Base-by-base conservation (phyloP, 2,797 vertebrate genomes). In the Craterocephalus amniculus region DNA sequence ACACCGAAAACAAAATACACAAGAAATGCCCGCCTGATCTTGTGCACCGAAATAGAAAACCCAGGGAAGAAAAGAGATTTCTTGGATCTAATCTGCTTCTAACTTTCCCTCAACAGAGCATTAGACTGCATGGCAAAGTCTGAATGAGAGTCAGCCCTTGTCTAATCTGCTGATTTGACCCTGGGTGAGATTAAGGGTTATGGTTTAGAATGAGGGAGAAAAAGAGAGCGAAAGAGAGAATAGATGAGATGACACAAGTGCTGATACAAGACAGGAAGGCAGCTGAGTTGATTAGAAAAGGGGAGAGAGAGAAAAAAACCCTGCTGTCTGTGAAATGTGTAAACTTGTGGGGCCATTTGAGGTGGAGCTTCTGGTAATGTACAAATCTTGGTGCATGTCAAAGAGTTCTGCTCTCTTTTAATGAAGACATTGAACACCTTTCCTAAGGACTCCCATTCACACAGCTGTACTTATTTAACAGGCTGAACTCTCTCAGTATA, bases 141-240 rank as follows among this genome's bases (percentile, higher is more conserved):
- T 67, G 73, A 83, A 79, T 34, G 59, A 70, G 81, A 88, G 80
- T 86, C 86, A 77, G 74, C 67, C 86, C 76, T 68, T 58, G 77
- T 91, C 89, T 91, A 92, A 93, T 91, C 91, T 88, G 87, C 80
- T 86, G 89, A 89, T 92, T 93, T 91, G 83, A 82, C 89, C 85
- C 86, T 79, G 27, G 79, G 80, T 75, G 57, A 88, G 91, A 92
- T 93, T 92, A 91, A 83, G 86, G 86, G 83, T 87, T 86, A 63
- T 62, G 73, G 69, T 86, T 84, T 76, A 76, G 76, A 85, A 74
- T 68, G 74, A 79, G 51, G 74, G 81, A 40, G 58, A 43, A 56
- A 70, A 18, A 67, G 81, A 55, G 48, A 49, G 68, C 16, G 40
- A 43, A n/a, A n/a, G 40, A 20, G 40, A 43, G 58, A 84, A 79